Evolutionary conservation across 1,140 invertebrate genomes (phyloP).

Genomic region (Sminthurides bifidus): DNA sequence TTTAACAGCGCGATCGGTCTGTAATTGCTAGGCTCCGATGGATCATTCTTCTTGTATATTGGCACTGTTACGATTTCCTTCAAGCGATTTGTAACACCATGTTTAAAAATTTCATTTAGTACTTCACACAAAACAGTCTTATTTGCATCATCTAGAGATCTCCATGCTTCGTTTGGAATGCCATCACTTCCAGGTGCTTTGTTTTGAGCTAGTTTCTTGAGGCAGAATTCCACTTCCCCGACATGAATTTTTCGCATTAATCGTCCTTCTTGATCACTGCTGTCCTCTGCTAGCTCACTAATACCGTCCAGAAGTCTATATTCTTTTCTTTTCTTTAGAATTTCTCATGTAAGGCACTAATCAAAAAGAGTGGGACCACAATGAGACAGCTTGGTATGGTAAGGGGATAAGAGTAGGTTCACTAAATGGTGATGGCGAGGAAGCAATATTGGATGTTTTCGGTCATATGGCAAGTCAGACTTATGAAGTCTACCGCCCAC

Average conservation of each 20-base stretch:
- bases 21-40: background rate
- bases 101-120: background rate
- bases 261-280: too few relatives aligned
- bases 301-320: too few relatives aligned
- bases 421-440: too few relatives aligned
- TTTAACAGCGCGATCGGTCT: background rate
- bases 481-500: background rate
- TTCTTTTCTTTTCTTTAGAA: too few relatives aligned
- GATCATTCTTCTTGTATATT: slow-evolving; percentile 1
- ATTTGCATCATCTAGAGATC: background rate
- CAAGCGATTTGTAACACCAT: background rate
- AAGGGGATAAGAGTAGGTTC: too few relatives aligned
- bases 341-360: too few relatives aligned
- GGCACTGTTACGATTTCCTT: background rate
- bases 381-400: too few relatives aligned
- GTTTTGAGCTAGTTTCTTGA: too few relatives aligned
- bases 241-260: too few relatives aligned
- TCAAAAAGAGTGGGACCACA: too few relatives aligned
- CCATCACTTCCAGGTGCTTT: background rate
- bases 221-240: too few relatives aligned
- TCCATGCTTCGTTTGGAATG: slow-evolving; percentile 1
- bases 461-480: background rate
- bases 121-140: background rate
- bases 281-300: too few relatives aligned
- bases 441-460: background rate